Evolutionary conservation across 2,888 invertebrate species (phyloP).

Genomic region (Prosopocoilus inquinatus): DNA sequence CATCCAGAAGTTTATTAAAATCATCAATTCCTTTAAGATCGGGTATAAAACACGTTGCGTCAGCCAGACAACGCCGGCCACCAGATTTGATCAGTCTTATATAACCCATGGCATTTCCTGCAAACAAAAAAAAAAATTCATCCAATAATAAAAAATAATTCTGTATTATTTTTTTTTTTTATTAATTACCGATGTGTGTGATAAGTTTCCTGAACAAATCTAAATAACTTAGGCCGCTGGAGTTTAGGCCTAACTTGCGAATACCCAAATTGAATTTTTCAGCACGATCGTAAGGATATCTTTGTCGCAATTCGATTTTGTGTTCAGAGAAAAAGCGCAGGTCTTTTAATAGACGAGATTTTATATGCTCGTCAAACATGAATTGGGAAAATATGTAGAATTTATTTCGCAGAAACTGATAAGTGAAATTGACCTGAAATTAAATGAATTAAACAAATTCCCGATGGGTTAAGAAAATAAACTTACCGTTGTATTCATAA

Average conservation of each 20-base stretch:
- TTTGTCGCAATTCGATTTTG: conserved; percentile 62
- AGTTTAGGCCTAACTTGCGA: conserved; percentile 77
- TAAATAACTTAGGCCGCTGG: conserved; percentile 82
- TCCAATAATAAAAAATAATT: conserved; percentile 7
- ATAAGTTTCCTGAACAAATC: conserved; percentile 91
- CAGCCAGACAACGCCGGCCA: conserved; percentile 87
- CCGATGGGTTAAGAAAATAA: too few species aligned
- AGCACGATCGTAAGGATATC: conserved; percentile 85
- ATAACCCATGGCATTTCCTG: conserved; percentile 91
- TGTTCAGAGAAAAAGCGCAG: conserved; percentile 78
- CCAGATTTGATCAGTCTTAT: conserved; percentile 92
- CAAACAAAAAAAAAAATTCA: conserved; percentile 9
- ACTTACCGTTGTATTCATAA: conserved; percentile 87
- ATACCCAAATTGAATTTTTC: conserved; percentile 93
- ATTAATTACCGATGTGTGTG: conserved; percentile 77
- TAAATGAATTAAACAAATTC: conserved; percentile 11
- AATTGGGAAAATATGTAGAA: conserved; percentile 95
- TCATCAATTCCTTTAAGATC: conserved; percentile 64
- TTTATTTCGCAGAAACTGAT: conserved; percentile 91
- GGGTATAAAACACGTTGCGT: conserved; percentile 87
- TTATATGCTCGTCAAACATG: conserved; percentile 96
- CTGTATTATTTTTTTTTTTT: too few species aligned
- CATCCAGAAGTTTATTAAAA: conserved; percentile 60
- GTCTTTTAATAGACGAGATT: conserved; percentile 89
- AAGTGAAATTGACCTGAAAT: conserved; percentile 73